Conservation (phyloP, 64 coral and sea anemone genomes). For the Dendrophyllia cribrosa region DNA sequence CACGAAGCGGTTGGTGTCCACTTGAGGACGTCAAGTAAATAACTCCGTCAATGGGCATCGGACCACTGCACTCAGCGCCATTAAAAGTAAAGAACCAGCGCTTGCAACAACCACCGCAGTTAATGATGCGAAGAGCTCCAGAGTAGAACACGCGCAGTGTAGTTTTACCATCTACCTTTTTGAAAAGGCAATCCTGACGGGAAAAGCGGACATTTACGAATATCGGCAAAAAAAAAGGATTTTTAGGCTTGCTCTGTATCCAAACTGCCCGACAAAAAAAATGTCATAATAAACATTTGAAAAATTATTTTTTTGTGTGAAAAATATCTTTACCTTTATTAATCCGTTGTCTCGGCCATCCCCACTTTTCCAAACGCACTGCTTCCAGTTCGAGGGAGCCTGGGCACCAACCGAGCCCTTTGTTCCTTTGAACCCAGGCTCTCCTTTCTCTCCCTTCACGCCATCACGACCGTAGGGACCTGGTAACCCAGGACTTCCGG, state of each 20-base stretch:
- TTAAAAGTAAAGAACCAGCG: slow-evolving; percentile 64
- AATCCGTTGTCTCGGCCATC: slow-evolving; percentile 17
- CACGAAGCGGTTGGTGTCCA: not conserved
- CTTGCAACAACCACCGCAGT: slow-evolving; percentile 28
- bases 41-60: slow-evolving; percentile 10
- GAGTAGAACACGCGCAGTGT: slow-evolving; percentile 26
- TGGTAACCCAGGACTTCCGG: not conserved
- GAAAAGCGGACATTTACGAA: too few species aligned
- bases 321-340: slow-evolving; percentile 18
- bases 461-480: slow-evolving; percentile 37
- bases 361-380: slow-evolving; percentile 16
- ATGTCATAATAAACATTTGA: too few species aligned
- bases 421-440: not conserved
- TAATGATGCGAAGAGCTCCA: not conserved
- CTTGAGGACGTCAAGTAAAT: not conserved
- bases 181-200: too few species aligned
- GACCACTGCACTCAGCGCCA: slow-evolving; percentile 8
- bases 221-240: too few species aligned
- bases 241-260: too few species aligned
- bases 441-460: slow-evolving; percentile 9
- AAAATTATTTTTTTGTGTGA: too few species aligned
- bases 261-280: too few species aligned
- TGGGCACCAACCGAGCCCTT: not conserved
- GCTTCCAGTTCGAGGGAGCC: slow-evolving; percentile 32
- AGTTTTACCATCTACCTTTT: not conserved